Conservation (phyloP, 2,113 vertebrate species). For the Scartelaos histophorus region DNA sequence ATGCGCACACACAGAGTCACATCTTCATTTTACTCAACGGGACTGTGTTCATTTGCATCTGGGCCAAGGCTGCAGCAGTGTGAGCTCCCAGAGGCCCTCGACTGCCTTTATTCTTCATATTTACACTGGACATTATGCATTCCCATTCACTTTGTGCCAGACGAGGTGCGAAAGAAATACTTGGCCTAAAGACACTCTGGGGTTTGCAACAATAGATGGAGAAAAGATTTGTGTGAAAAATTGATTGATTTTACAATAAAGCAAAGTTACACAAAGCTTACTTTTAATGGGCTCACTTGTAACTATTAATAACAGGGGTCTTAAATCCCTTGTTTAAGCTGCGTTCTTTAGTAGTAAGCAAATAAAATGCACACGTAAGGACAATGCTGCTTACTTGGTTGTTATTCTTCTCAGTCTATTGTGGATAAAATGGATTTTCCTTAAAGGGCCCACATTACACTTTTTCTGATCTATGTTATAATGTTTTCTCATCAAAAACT, state of each 20-base stretch:
- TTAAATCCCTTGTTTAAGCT: not conserved
- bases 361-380: not conserved
- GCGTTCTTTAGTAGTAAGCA: not conserved
- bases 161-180: conserved; percentile 51
- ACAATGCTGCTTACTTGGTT: not conserved
- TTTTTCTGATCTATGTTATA: too few species aligned
- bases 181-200: conserved; percentile 30
- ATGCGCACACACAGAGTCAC: conserved; percentile 10
- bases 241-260: not conserved
- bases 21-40: not conserved
- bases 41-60: conserved; percentile 64
- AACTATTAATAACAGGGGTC: conserved; percentile 1
- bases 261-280: conserved; percentile 8
- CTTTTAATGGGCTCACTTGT: conserved; percentile 1
- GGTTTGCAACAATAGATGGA: conserved; percentile 35
- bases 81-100: conserved; percentile 53
- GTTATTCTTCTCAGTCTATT: not conserved
- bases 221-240: conserved; percentile 28
- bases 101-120: conserved; percentile 61
- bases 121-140: conserved; percentile 55
- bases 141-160: conserved; percentile 42
- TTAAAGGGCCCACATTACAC: too few species aligned
- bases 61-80: conserved; percentile 75
- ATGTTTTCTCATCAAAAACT: too few species aligned
- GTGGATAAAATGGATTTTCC: not conserved